Conservation (phyloP, 2,888 invertebrate species). For the Clepsis dumicolana region DNA sequence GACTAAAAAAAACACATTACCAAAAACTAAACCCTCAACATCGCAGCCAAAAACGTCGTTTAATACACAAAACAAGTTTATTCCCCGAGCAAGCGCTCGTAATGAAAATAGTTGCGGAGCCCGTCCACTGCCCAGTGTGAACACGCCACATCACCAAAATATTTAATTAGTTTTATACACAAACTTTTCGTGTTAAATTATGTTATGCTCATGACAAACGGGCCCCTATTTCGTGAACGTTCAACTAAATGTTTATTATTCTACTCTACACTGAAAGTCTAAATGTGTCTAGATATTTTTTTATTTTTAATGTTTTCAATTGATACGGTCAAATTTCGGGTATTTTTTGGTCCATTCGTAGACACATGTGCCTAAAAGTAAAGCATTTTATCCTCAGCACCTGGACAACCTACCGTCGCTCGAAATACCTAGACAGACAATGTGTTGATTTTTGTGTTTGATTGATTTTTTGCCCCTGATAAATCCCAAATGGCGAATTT, state of each 20-base stretch:
- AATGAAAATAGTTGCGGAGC: constrained; percentile 65
- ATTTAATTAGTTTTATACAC: constrained; percentile 43
- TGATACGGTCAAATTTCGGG: no score
- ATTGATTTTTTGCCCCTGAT: no score
- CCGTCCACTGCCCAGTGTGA: constrained; percentile 47
- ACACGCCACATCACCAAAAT: constrained; percentile 45
- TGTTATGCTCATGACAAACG: constrained; percentile 23
- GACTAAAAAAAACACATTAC: no score
- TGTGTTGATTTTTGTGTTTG: no score
- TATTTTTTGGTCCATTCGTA: no score
- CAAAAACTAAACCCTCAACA: background rate
- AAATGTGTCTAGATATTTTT: background rate
- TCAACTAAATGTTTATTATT: background rate
- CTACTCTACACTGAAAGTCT: background rate
- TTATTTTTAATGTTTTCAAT: background rate
- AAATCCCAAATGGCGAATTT: no score
- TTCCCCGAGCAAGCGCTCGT: constrained; percentile 51
- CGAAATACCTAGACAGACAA: no score
- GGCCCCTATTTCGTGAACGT: background rate
- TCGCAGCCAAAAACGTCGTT: constrained; percentile 19
- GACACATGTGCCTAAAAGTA: no score
- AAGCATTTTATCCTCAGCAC: no score
- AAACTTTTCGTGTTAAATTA: constrained; percentile 25
- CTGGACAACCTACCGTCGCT: no score
- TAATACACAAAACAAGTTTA: constrained; percentile 36